Evolutionary conservation across 2,113 vertebrate genomes (phyloP), one percentile per base, ranked within the genome.

Genomic region (Vidua chalybeata): DNA sequence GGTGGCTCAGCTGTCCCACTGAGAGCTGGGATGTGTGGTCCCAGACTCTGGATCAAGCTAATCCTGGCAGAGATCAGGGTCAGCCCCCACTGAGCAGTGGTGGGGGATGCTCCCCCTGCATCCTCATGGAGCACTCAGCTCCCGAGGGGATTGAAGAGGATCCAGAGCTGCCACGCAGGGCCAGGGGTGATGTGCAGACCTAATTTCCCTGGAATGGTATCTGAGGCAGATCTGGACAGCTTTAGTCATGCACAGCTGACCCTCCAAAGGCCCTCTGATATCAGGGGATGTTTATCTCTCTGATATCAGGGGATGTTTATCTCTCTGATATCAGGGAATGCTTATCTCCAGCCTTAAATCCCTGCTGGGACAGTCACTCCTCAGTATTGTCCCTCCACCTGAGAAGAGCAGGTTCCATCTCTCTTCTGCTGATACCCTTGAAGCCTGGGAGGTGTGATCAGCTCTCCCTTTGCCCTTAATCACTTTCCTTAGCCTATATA

Each of bases 401-500:
- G 51, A 12, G 67, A 26, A 49, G 27, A 81, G 35, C 64, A 78
- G 62, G 23, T 22, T 63, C 23, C 78, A 1, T 54, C 86, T 88
- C 30, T 49, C 46, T 69, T 72, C 84, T 69, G 24, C 84, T 41
- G 15, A 39, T 20, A 89, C 41, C 87, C 91, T 94, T 90, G 90
- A 67, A 90, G 23, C 61, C 33, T 33, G 54, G 37, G 54, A 2
- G 5, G 58, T 62, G 75, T 35, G 71, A 89, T 58, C 84, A 94
- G 71, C 59, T 74, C 75, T 94, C 55, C 61, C 59, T 83, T 58
- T 90, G 90, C 93, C 94, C 92, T 91, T 75, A 88, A 94, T 94
- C 90, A 69, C 82, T 94, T 90, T 77, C 90, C 82, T 78, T 93
- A 90, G 67, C 87, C 94, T 86, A 67, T 37, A 88, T 94, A 96